phyloP scores from a whole-genome alignment of 1,140 invertebrate genomes.

The Leptoteleia sp. region DNA sequence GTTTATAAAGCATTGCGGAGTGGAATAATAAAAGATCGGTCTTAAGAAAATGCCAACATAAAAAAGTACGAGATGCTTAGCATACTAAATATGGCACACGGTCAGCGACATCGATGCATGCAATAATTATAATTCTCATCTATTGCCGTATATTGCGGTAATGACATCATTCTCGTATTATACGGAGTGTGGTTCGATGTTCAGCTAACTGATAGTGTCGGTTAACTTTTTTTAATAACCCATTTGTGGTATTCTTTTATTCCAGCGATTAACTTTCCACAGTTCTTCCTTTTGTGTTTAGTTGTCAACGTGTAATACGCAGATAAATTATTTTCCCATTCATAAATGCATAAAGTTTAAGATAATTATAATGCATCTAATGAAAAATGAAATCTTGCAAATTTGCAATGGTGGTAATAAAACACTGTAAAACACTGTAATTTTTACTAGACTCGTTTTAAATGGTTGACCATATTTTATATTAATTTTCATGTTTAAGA shows the following conservation, averaged over 20 bases:
- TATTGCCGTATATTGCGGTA: conserved; percentile 47
- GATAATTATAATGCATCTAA: no score
- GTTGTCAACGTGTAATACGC: no score
- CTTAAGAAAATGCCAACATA: conserved; percentile 47
- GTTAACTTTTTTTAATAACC: conserved; percentile 56
- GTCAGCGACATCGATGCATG: conserved; percentile 64
- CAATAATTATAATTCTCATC: conserved; percentile 63
- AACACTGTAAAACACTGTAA: no score
- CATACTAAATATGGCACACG: conserved; percentile 61
- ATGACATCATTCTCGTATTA: conserved; percentile 64
- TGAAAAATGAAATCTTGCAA: no score
- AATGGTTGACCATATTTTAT: no score
- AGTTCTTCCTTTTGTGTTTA: conserved; percentile 30
- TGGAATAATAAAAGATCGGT: conserved; percentile 11
- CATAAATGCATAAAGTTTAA: no score
- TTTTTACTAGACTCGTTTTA: no score
- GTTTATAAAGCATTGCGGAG: conserved; percentile 13
- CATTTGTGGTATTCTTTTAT: conserved; percentile 50
- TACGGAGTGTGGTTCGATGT: conserved; percentile 45
- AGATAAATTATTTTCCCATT: no score
- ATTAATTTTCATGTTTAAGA: no score
- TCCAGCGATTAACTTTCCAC: conserved; percentile 61
- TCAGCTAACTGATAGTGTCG: conserved; percentile 51
- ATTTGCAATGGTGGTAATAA: no score
- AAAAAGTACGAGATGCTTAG: conserved; percentile 42